A percentile compares a stretch with the other conserved stretches of the same genome.
Evolutionary conservation across 2,888 invertebrate species (phyloP).

Genomic region (Brenthis hecate): DNA sequence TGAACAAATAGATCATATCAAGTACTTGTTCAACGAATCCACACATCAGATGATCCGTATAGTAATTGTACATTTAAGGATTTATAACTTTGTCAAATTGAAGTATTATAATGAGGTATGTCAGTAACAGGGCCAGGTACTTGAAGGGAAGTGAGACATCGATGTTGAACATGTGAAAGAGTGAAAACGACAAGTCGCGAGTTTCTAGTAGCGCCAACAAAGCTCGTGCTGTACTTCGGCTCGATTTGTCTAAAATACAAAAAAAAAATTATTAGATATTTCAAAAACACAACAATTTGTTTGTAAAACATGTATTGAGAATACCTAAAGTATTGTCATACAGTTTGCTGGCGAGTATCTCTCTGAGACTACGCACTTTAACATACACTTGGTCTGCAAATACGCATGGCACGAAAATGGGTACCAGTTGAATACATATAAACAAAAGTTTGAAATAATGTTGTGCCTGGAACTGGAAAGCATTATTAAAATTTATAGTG

Average conservation of each 20-base stretch:
- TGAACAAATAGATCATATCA: too few species aligned
- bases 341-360: conserved; percentile 59
- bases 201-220: conserved; percentile 64
- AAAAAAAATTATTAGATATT: background rate
- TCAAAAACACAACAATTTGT: background rate
- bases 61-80: conserved; percentile 1
- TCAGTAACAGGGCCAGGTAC: conserved; percentile 60
- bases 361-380: conserved; percentile 53
- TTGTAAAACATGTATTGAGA: background rate
- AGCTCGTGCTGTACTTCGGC: conserved; percentile 61
- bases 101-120: conserved; percentile 67
- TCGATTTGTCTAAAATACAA: conserved; percentile 58
- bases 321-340: conserved; percentile 59
- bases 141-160: conserved; percentile 69
- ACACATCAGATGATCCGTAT: too few species aligned
- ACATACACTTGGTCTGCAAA: conserved; percentile 55
- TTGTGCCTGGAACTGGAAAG: background rate
- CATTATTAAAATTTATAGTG: background rate
- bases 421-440: conserved; percentile 47
- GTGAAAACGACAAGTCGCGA: conserved; percentile 62
- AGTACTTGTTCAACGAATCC: too few species aligned
- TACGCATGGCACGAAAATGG: conserved; percentile 57
- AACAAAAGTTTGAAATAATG: conserved; percentile 41
- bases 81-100: conserved; percentile 60
- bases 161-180: conserved; percentile 65